These are phyloP conservation scores for Phrynocephalus guinanensis DNA, from an alignment of 2,797 vertebrate species.

Conservation along the genomic window DNA sequence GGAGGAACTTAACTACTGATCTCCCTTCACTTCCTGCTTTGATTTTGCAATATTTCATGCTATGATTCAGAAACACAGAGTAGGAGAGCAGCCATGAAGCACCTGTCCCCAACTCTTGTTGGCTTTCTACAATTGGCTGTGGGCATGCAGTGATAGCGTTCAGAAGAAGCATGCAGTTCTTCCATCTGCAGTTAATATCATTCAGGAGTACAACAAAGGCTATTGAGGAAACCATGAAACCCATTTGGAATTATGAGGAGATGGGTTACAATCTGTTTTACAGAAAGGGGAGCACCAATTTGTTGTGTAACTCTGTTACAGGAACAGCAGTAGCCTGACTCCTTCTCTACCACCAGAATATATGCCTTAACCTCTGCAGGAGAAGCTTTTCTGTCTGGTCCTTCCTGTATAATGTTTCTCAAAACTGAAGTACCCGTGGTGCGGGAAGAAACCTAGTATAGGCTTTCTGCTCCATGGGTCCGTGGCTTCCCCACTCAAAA, in stretches of 20 bases:
- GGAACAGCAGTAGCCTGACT: neutral
- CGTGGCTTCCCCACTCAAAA: neutral
- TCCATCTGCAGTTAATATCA: neutral
- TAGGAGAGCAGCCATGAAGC: neutral
- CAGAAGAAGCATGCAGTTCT: too few relatives aligned
- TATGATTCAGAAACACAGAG: neutral
- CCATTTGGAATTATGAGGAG: neutral
- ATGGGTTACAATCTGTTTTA: neutral
- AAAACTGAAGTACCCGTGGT: neutral
- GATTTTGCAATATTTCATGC: neutral
- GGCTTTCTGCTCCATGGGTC: neutral
- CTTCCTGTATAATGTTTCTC: too few relatives aligned
- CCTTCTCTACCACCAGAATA: neutral
- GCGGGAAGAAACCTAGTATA: neutral
- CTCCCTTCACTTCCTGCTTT: neutral
- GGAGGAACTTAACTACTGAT: conserved; percentile 35
- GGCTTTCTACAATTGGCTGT: neutral
- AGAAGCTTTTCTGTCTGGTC: too few relatives aligned
- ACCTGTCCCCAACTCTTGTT: neutral
- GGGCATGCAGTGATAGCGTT: too few relatives aligned
- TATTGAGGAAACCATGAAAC: neutral
- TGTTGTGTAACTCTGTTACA: neutral
- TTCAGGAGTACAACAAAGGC: neutral
- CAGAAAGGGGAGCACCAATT: neutral
- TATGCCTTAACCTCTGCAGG: too few relatives aligned